Evolutionary conservation across 1,140 invertebrate genomes (phyloP).

Genomic region (Drosophila chauvacae): DNA sequence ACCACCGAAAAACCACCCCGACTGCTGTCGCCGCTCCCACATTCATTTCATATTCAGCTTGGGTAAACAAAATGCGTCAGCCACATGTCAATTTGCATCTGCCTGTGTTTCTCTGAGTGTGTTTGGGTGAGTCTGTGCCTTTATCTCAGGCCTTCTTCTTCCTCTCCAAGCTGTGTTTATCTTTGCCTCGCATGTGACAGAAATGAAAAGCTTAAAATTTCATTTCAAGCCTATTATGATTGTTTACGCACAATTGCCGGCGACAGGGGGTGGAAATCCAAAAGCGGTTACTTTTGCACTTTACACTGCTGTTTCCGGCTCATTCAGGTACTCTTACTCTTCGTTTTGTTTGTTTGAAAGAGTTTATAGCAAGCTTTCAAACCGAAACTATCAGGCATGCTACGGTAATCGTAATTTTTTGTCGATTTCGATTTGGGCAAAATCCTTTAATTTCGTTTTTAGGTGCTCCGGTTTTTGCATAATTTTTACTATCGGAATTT

Average conservation of each 20-base stretch:
- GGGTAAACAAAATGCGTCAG: constrained; percentile 70
- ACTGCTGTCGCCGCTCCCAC: constrained; percentile 25
- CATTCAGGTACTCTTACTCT: background rate
- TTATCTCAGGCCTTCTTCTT: constrained; percentile 19
- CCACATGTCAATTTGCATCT: constrained; percentile 62
- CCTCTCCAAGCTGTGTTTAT: constrained; percentile 23
- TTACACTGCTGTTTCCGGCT: constrained; percentile 14
- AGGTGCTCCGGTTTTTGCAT: too few relatives aligned
- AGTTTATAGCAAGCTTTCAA: too few relatives aligned
- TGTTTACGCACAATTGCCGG: constrained; percentile 58
- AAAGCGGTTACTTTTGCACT: constrained; percentile 23
- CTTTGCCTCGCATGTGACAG: constrained; percentile 44
- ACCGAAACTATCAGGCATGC: background rate
- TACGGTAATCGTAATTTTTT: too few relatives aligned
- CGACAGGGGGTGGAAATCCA: background rate
- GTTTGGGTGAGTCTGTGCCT: background rate
- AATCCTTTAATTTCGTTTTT: too few relatives aligned
- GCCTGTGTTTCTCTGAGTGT: constrained; percentile 21
- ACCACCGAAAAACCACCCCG: constrained; percentile 4
- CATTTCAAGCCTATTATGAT: constrained; percentile 65
- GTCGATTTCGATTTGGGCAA: too few relatives aligned
- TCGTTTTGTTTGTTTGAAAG: too few relatives aligned
- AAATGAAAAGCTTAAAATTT: constrained; percentile 67
- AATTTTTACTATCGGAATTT: too few relatives aligned
- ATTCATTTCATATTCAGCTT: constrained; percentile 70